Evolutionary conservation across 2,888 invertebrate genomes (phyloP), one percentile per base, ranked within the genome.

Genomic region (Pammene fasciana): DNA sequence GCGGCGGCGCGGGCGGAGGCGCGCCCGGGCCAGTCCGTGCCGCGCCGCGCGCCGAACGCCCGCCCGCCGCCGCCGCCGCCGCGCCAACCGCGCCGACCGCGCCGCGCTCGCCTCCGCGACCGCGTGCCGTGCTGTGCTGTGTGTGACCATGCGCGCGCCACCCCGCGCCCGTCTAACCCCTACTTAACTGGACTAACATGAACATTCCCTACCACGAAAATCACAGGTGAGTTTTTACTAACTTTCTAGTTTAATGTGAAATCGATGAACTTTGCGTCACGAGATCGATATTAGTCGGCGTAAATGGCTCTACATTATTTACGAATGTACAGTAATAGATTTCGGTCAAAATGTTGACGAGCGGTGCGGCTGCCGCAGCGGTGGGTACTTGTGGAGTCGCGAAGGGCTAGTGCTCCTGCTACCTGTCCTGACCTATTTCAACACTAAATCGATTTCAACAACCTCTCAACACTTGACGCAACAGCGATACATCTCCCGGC

Each of bases 41-140:
- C 82, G 85, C 85, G 86, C 80, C 84, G 82, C 84, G 85, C 86
- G 85, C 80, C 83, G 85, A 83, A 82, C 82, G 87, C 85, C 78
- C 86, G 88, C 81, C 73, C 73, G 68, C 65, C 26, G 26, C 73
- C 73, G 68, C 65, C 26, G 26, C 1, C 26, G 26, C 26, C 26
- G 26, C 26, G 26, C 26, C 26, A 26, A 71, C 66, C 64, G 68
- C 60, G 65, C 70, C 70, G 59, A 68, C 73, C 72, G 70, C 72
- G 66, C 70, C 61, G 71, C 73, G 66, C 61, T 36, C n/a, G 34
- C 34, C 54, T 8, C 52, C 66, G 64, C 48, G 61, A 66, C 66
- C 71, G 57, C 70, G 74, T 54, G 52, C 73, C 72, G 71, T 71
- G 65, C 45, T 43, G 43, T 34, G 64, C 45, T 43, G 43, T 34